Evolutionary conservation across 2,888 invertebrate genomes (phyloP).

Genomic region (Platycheirus rosarum): DNA sequence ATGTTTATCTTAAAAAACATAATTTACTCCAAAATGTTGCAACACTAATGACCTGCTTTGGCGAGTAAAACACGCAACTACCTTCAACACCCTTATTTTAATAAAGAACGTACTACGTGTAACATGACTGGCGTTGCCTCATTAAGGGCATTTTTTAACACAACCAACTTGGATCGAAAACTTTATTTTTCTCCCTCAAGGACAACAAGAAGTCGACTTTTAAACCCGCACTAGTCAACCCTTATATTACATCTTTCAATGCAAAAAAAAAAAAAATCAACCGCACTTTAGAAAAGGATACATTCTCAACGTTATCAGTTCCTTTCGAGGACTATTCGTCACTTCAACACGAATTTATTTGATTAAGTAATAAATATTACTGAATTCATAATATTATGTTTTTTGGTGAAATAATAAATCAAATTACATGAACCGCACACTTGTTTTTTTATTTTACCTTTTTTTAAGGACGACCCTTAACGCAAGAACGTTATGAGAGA

Average conservation of each 20-base stretch:
- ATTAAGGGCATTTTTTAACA: slow-evolving; percentile 45
- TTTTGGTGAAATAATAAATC: background rate
- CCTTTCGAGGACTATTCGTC: background rate
- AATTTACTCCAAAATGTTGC: slow-evolving; percentile 21
- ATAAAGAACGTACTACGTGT: slow-evolving; percentile 23
- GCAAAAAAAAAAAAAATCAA: slow-evolving; percentile 17
- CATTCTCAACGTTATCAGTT: slow-evolving; percentile 33
- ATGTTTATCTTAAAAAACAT: background rate
- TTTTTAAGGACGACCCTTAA: slow-evolving; percentile 44
- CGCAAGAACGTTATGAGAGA: slow-evolving; percentile 55
- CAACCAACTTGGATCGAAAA: background rate
- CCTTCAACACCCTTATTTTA: slow-evolving; percentile 15
- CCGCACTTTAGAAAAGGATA: slow-evolving; percentile 17
- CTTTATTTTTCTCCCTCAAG: slow-evolving; percentile 31
- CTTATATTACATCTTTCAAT: too few relatives aligned
- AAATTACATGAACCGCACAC: slow-evolving; percentile 34
- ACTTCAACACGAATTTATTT: slow-evolving; percentile 1
- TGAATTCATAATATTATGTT: too few relatives aligned
- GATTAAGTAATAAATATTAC: too few relatives aligned
- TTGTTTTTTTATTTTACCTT: background rate
- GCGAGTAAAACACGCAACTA: slow-evolving; percentile 30
- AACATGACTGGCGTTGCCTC: slow-evolving; percentile 3
- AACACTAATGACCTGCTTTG: slow-evolving; percentile 20
- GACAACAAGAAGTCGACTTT: slow-evolving; percentile 34
- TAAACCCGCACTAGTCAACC: slow-evolving; percentile 26